phyloP scores from a whole-genome alignment of 2,888 invertebrate species.

The Volucella bombylans region DNA sequence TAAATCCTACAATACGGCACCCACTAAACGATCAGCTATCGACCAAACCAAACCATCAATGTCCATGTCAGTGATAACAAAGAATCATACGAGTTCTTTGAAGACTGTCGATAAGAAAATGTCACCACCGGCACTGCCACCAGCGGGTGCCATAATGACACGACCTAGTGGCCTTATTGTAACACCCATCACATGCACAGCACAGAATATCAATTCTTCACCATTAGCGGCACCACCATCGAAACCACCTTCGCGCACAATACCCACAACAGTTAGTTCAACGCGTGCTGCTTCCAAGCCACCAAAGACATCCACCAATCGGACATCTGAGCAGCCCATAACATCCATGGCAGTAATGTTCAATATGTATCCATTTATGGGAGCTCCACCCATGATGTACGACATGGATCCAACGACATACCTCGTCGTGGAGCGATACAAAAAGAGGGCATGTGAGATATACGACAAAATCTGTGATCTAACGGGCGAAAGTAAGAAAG shows the following conservation, averaged over 20 bases:
- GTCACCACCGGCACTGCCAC: constrained; percentile 19
- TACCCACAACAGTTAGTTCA: constrained; percentile 9
- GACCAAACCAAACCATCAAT: constrained; percentile 37
- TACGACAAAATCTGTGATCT: constrained; percentile 86
- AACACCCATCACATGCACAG: constrained; percentile 48
- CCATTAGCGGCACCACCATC: constrained; percentile 20
- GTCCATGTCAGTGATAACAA: constrained; percentile 53
- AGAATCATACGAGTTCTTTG: constrained; percentile 13
- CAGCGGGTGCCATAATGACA: constrained; percentile 26
- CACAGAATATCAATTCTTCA: constrained; percentile 1
- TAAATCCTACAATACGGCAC: constrained; percentile 23
- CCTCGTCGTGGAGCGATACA: constrained; percentile 85
- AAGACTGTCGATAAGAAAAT: constrained; percentile 33
- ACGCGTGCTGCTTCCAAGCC: constrained; percentile 20
- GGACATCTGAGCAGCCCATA: constrained; percentile 38
- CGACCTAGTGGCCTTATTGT: constrained; percentile 60
- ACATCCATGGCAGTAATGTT: constrained; percentile 27
- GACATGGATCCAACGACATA: constrained; percentile 82
- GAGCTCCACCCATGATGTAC: constrained; percentile 50
- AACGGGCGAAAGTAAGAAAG: constrained; percentile 83
- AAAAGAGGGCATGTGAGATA: constrained; percentile 82
- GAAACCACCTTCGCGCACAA: constrained; percentile 21
- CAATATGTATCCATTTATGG: constrained; percentile 48
- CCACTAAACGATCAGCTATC: constrained; percentile 1
- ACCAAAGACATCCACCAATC: constrained; percentile 26